Base-by-base conservation (phyloP, 2,113 vertebrate species). In the Cyphomyrus discorhynchus region DNA sequence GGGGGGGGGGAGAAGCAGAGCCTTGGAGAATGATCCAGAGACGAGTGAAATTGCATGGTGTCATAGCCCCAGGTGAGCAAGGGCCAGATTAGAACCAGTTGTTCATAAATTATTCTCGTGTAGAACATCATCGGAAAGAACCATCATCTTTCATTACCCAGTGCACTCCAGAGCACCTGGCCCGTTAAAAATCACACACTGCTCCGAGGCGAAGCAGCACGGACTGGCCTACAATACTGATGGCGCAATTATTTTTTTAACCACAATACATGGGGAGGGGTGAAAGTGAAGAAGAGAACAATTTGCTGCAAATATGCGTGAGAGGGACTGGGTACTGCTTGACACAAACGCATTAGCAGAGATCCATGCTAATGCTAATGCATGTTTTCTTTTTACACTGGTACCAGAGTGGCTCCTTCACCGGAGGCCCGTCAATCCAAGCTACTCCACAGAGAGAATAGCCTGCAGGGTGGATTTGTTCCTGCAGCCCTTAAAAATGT, bases 91-190 rank as follows among this genome's bases (percentile, higher is more conserved):
- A 93, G 93, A 94, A 93, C 66, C 91, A 93, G 93, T 92, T 94
- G 91, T 94, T 94, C 93, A 87, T 62, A 90, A 93, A 93, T 93
- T 91, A 93, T 94, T 93, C 80, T 90, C 87, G 91, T 91, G 93
- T 93, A 92, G 88, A 93, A 92, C 90, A 92, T 89, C 90, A 70
- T 92, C 90, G 88, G 82, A 92, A 52, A 90, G 91, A 90, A 77
- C 42, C 89, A 91, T 93, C 92, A 90, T 89, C 92, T 92, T 90
- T 91, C 92, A 92, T 95, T 92, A 92, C 74, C 74, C 74, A 17
- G 74, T 42, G 74, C 74, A 39, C 74, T 42, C 31, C 5, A 42
- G 74, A 80, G 35, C 74, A 80, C 74, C 74, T 17, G 35, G 87
- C 88, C 91, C 58, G 31, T 90, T 91, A 89, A 89, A 89, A 87